Conservation (phyloP, 1,140 invertebrate genomes). For the Tenebrio molitor region DNA sequence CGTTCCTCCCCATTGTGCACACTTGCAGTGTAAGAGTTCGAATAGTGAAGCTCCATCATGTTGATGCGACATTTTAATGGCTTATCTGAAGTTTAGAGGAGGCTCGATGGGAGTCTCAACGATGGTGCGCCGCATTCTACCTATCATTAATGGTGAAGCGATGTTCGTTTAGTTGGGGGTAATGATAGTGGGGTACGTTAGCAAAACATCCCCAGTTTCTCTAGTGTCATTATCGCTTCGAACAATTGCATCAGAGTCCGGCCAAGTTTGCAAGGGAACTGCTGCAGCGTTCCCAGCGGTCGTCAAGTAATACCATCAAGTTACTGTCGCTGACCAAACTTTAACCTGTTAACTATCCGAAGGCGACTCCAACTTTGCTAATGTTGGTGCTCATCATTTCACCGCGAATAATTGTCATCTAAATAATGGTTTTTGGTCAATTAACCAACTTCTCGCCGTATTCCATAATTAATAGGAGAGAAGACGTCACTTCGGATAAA, state of each 20-base stretch:
- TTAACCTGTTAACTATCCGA: conserved; percentile 31
- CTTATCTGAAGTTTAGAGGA: conserved; percentile 3
- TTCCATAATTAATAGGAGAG: conserved; percentile 2
- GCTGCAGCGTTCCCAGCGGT: conserved; percentile 21
- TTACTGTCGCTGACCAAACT: conserved; percentile 1
- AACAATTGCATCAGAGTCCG: conserved; percentile 24
- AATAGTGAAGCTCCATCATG: conserved; percentile 12
- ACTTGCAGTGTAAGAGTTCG: conserved; percentile 1
- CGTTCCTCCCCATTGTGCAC: background rate
- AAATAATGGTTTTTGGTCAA: conserved; percentile 15
- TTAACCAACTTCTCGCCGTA: conserved; percentile 2
- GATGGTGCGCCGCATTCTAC: too few species aligned
- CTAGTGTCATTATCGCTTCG: conserved; percentile 18
- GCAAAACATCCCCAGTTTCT: conserved; percentile 20
- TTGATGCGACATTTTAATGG: conserved; percentile 29
- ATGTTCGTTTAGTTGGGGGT: background rate
- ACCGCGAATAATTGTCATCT: conserved; percentile 11
- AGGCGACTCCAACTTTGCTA: conserved; percentile 8
- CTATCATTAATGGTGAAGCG: conserved; percentile 10
- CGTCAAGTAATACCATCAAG: background rate
- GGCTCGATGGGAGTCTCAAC: conserved; percentile 9
- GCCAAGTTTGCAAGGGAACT: background rate
- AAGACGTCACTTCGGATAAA: conserved; percentile 3
- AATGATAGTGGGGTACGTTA: conserved; percentile 22
- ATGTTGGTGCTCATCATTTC: conserved; percentile 8